Conservation (phyloP, 1,140 invertebrate genomes). For the Nymphalis io region DNA sequence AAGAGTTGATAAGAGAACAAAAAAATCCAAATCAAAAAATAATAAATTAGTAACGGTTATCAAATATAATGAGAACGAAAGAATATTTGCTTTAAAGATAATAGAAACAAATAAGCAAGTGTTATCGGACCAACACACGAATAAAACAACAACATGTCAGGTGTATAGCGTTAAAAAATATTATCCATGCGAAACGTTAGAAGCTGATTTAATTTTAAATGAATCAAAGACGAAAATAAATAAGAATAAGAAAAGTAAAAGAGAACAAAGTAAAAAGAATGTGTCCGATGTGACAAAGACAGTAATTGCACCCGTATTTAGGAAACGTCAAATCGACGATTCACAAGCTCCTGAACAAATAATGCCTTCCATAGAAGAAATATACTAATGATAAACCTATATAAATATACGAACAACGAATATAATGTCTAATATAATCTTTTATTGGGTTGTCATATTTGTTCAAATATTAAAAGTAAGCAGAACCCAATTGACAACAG, state of each 20-base stretch:
- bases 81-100: slow-evolving; percentile 62
- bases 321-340: slow-evolving; percentile 50
- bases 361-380: slow-evolving; percentile 65
- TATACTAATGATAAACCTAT: slow-evolving; percentile 35
- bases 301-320: slow-evolving; percentile 38
- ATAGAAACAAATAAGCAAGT: slow-evolving; percentile 48
- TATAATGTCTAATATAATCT: neutral
- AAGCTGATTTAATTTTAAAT: slow-evolving; percentile 49
- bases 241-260: slow-evolving; percentile 53
- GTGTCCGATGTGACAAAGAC: slow-evolving; percentile 22
- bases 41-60: slow-evolving; percentile 51
- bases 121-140: slow-evolving; percentile 30
- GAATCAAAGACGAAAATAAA: slow-evolving; percentile 46
- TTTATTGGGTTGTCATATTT: neutral
- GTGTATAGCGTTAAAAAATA: slow-evolving; percentile 57
- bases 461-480: too few species aligned
- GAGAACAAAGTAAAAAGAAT: slow-evolving; percentile 35
- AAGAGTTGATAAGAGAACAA: slow-evolving; percentile 32
- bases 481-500: too few species aligned
- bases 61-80: slow-evolving; percentile 55
- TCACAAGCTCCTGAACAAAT: slow-evolving; percentile 54
- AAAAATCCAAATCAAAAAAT: slow-evolving; percentile 47
- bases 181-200: slow-evolving; percentile 51
- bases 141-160: slow-evolving; percentile 45
- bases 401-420: neutral